Evolutionary conservation across 1,140 invertebrate genomes (phyloP).

Genomic region (Trinorchestia longiramus): DNA sequence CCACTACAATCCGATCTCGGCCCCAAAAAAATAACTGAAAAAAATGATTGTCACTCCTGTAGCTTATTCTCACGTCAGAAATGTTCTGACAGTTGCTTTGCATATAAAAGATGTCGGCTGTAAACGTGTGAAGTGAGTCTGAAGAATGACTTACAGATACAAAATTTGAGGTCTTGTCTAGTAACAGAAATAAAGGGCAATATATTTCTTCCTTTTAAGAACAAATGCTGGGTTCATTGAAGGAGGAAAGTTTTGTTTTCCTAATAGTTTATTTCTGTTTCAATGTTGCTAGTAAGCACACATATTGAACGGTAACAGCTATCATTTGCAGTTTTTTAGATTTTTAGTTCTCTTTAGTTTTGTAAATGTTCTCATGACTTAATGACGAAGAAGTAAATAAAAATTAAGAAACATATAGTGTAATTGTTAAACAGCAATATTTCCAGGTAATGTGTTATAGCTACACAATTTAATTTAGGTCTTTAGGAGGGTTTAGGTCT

Average conservation of each 20-base stretch:
- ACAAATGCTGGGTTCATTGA: background rate
- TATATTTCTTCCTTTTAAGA: background rate
- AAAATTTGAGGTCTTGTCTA: background rate
- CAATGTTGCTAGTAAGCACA: too few relatives aligned
- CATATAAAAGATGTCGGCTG: conserved; percentile 41
- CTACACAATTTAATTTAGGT: too few relatives aligned
- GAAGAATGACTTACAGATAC: background rate
- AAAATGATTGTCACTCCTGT: conserved; percentile 40
- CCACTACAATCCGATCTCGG: conserved; percentile 1
- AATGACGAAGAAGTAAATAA: too few relatives aligned
- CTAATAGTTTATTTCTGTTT: background rate
- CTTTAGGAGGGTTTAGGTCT: too few relatives aligned
- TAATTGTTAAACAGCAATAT: too few relatives aligned
- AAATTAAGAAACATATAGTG: too few relatives aligned
- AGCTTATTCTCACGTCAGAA: conserved; percentile 26
- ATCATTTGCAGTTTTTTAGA: too few relatives aligned
- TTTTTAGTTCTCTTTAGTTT: too few relatives aligned
- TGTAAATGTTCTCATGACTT: too few relatives aligned
- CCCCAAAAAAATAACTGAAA: background rate
- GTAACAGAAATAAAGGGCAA: background rate
- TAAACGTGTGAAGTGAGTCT: conserved; percentile 13
- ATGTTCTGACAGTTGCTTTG: conserved; percentile 42
- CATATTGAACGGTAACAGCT: too few relatives aligned
- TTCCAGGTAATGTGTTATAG: too few relatives aligned
- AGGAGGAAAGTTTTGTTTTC: background rate